Base-by-base conservation (phyloP, 2,888 invertebrate species). In the Ennomos quercinarius region DNA sequence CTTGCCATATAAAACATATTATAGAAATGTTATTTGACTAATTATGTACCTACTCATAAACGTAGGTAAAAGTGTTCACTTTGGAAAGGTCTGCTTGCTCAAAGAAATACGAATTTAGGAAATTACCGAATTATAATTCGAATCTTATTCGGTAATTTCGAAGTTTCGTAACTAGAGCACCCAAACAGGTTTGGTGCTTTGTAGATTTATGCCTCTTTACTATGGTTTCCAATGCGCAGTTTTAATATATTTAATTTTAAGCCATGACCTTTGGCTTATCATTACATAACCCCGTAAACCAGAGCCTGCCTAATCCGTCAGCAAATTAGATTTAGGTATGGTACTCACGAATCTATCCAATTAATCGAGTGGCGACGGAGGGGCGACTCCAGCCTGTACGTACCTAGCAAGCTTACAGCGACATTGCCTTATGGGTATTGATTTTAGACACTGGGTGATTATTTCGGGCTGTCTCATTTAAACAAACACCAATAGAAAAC, bases 301-400 rank as follows among this genome's bases (percentile, higher is more conserved):
- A 46, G 43, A 43, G 40, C 46, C 43, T 5, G 43, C 43, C 48
- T 55, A 11, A 55, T 51, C 60, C 51, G 40, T 17, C 48, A 34
- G 36, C 62, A 63, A 67, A 67, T 63, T 59, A 56, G 66, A 64
- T 67, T 66, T 58, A 56, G 60, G 50, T 45, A 43, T 37, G 9
- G 36, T 44, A 63, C 53, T 56, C 57, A 61, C 61, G 63, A 65
- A 64, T 59, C 37, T 50, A 67, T 69, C 66, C 60, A 64, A 69
- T 67, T 69, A 66, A 64, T 60, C 11, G 57, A 27, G 11, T 13
- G 46, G 46, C 49, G 58, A 42, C 47, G 47, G 9, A 11, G 10
- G 41, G 45, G 12, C 51, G 36, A 13, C 11, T 9, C 10, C 17
- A 34, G 35, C 27, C 5, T 38, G 37, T 47, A 27, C 5, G 27